Evolutionary conservation across 92 coral and sea anemone species (phyloP), one percentile per base, ranked within the genome.

Genomic region (Scolanthus callimorphus): DNA sequence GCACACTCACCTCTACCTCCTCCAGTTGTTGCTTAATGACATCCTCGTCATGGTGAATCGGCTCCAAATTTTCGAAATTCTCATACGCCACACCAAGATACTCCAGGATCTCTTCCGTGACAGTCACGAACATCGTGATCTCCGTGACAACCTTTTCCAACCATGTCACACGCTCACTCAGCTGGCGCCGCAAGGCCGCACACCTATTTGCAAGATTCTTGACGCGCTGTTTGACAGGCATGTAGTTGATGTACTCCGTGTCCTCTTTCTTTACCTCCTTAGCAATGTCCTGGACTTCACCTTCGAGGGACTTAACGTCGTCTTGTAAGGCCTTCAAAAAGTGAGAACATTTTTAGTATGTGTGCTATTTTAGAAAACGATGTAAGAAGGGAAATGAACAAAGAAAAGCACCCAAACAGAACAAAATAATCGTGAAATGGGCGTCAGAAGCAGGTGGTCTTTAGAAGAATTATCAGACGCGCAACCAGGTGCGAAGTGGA

Each of bases 31-130:
- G 69, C 44, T 64, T 58, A 51, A 84, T 64, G 17, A 86, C 77
- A 2, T 83, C 89, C 44, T 74, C 82, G 66, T 92, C 86, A 31
- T 82, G 83, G 60, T 86, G 88, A 31, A 92, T 79, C 20, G 98
- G 98, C 12, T 73, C 90, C 44, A 88, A 69, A 46, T 55, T 57
- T 51, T 78, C 85, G 4, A 84, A 61, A 62, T 56, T 72, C 15
- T 76, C 80, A 44, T 76, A 79, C 2, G 81, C 88, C 26, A 49
- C 57, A 25, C 77, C 60, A 23, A 91, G 67, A 55, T 67, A 91
- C 39, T 24, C 82, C 31, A 49, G 69, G 55, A 91, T 79, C 47
- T 88, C 87, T 9, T 74, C 77, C 15, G 91, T 90, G 19, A 82
- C 80, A 3, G 74, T 50, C 45, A 76, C 82, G 52, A 92, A 80